phyloP scores from a whole-genome alignment of 1,140 invertebrate genomes.

The Arion vulgaris region DNA sequence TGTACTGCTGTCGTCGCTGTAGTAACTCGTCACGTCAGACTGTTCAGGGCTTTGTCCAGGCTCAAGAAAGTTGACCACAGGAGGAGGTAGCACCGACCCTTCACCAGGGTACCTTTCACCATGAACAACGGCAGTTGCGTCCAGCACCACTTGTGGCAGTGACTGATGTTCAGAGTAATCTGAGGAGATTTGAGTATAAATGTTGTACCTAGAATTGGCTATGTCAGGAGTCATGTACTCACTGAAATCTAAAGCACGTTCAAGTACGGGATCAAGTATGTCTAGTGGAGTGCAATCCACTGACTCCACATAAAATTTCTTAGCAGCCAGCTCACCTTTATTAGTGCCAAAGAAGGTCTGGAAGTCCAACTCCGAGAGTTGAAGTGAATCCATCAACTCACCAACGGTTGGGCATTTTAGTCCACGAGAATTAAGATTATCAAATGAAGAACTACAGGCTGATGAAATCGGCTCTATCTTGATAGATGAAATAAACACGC shows the following conservation, averaged over 20 bases:
- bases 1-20: constrained; percentile 37
- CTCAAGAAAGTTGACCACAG: constrained; percentile 38
- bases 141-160: constrained; percentile 38
- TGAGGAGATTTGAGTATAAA: constrained; percentile 38
- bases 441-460: constrained; percentile 42
- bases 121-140: constrained; percentile 34
- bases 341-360: constrained; percentile 36
- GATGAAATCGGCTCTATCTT: constrained; percentile 49
- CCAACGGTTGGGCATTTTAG: constrained; percentile 43
- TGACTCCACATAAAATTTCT: constrained; percentile 31
- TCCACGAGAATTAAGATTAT: constrained; percentile 25
- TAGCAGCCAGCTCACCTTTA: constrained; percentile 39
- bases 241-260: constrained; percentile 22
- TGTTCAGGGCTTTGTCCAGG: constrained; percentile 10
- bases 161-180: constrained; percentile 26
- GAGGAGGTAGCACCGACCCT: constrained; percentile 28
- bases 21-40: constrained; percentile 35
- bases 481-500: constrained; percentile 39
- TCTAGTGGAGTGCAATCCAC: constrained; percentile 31
- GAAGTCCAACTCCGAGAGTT: constrained; percentile 48
- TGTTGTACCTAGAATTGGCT: constrained; percentile 11
- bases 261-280: constrained; percentile 19
- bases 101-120: constrained; percentile 27
- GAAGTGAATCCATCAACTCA: constrained; percentile 50
- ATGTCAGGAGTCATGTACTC: constrained; percentile 21